Evolutionary conservation across 2,888 invertebrate genomes (phyloP).

Genomic region (Desoria tigrina): DNA sequence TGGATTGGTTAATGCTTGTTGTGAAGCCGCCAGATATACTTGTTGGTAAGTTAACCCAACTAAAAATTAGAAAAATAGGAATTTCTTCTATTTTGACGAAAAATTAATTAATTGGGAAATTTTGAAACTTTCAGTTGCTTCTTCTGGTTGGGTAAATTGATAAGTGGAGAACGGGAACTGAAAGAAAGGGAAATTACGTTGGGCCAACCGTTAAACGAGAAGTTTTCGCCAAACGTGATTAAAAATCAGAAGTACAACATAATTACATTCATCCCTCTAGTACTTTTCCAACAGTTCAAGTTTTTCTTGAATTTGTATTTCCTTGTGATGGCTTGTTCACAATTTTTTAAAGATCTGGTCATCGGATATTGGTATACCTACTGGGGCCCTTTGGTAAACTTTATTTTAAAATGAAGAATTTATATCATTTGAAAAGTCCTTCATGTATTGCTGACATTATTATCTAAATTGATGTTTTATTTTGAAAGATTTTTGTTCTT

Average conservation of each 20-base stretch:
- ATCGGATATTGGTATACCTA: constrained; percentile 97
- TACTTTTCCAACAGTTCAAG: constrained; percentile 97
- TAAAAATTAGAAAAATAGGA: not conserved
- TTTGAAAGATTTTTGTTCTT: constrained; percentile 81
- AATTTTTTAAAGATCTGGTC: constrained; percentile 91
- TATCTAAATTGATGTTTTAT: not conserved
- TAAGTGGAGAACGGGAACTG: constrained; percentile 68
- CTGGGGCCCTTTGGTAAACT: constrained; percentile 88
- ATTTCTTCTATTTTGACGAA: too few species aligned
- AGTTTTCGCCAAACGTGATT: constrained; percentile 92
- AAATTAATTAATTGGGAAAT: constrained; percentile 3
- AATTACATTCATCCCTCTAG: constrained; percentile 80
- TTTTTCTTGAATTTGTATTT: constrained; percentile 99
- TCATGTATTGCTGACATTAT: not conserved
- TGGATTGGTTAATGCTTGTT: constrained; percentile 1
- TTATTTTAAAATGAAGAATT: too few species aligned
- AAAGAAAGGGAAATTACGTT: constrained; percentile 75
- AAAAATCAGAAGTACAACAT: constrained; percentile 98
- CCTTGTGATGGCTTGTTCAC: constrained; percentile 94
- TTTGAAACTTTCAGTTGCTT: constrained; percentile 67
- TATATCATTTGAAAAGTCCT: constrained; percentile 6
- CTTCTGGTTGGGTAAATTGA: constrained; percentile 70
- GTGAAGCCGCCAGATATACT: constrained; percentile 26
- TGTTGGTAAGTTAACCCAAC: constrained; percentile 32
- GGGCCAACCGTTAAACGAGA: constrained; percentile 72